phyloP scores from a whole-genome alignment of 2,888 invertebrate genomes.

The Drosophila recens region DNA sequence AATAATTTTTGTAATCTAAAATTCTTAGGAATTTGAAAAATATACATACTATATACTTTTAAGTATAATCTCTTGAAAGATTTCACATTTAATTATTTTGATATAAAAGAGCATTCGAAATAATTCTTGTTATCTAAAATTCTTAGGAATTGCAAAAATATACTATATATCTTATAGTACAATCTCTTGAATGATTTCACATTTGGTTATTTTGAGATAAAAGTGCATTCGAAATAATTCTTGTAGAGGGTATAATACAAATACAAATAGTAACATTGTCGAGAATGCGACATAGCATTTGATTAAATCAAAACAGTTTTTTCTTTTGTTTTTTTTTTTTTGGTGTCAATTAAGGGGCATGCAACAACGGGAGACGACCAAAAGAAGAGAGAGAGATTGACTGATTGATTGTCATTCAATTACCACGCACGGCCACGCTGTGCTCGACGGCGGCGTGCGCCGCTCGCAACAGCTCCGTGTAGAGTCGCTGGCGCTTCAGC shows the following conservation, averaged over 20 bases:
- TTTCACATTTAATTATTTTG: not conserved
- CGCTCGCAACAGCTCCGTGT: conserved; percentile 91
- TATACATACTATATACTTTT: no score
- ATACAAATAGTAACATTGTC: not conserved
- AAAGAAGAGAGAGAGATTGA: conserved; percentile 20
- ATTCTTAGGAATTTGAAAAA: no score
- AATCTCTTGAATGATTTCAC: no score
- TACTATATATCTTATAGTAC: no score
- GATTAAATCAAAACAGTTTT: conserved; percentile 5
- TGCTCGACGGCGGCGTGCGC: conserved; percentile 91
- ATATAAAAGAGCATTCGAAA: not conserved
- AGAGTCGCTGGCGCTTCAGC: conserved; percentile 91
- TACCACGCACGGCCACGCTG: conserved; percentile 86
- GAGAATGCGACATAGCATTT: conserved; percentile 1
- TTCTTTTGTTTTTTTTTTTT: not conserved
- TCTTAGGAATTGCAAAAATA: no score
- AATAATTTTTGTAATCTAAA: conserved; percentile 1
- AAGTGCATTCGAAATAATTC: not conserved
- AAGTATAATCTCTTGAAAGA: no score
- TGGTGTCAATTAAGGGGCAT: conserved; percentile 33
- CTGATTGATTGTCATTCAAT: conserved; percentile 37
- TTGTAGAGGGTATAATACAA: conserved; percentile 10
- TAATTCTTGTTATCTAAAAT: not conserved
- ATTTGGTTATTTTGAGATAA: not conserved
- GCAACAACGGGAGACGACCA: conserved; percentile 41